Base-by-base conservation (phyloP, 1,140 invertebrate genomes). In the Sweltsa coloradensis region DNA sequence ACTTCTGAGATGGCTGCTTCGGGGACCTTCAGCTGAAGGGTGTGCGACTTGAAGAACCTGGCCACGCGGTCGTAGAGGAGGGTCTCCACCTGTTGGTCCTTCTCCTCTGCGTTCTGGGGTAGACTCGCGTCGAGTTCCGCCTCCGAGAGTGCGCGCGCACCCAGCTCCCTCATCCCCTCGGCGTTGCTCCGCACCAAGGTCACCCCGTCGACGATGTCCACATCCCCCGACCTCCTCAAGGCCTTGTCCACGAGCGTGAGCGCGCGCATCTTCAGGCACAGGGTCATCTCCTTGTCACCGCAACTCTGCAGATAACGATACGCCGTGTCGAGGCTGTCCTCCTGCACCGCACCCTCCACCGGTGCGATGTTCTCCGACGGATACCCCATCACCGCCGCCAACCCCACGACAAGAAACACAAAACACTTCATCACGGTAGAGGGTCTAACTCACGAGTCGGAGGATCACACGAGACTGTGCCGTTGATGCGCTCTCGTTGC, bases 41-140 rank as follows among this genome's bases (percentile, higher is more conserved):
- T 84, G 62, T 85, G 83, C 43, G 79, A 81, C 51, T 81, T 76
- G 40, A 88, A 69, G 71, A 85, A 86, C 48, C 78, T 74, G 47
- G 79, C 74, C 24, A 83, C 72, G 34, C 78, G 75, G 54, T 89
- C 83, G 18, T 83, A 64, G 23, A 88, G 67, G 41, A 83, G 73
- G n/a, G 76, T 74, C 53, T 88, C 82, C 3, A 88, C 73, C 42
- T 79, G 77, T n/a, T 77, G 70, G 63, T 89, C 83, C 49, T 81
- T 74, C 13, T 78, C 79, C 53, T 78, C 75, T 14, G 72, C 68
- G 55, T 86, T 80, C 9, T 74, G 70, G 19, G 83, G 75, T 42
- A 86, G 63, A 16, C 56, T 58, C 24, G 62, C 64, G 55, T 73
- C 71, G 47, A 72, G 61, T 44, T 74, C 72, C 43, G 68, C 69